Evolutionary conservation across 2,113 vertebrate genomes (phyloP), one percentile per base, ranked within the genome.

Genomic region (Mola mola): DNA sequence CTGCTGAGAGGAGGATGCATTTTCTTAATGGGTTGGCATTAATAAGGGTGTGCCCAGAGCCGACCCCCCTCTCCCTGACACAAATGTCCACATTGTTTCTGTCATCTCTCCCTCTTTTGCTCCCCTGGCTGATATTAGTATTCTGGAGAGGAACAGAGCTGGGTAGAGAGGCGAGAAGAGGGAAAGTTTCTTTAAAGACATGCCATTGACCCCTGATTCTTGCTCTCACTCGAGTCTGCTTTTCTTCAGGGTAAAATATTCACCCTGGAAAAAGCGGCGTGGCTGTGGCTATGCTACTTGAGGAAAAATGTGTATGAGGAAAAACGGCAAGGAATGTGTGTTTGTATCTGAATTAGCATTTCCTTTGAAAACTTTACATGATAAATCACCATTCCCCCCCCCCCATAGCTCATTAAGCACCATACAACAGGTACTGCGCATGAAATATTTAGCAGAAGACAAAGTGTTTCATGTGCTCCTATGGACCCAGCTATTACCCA

Each of bases 171-270:
- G 57, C 66, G 22, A 92, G 93, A 86, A 92, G 91, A 93, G 90
- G 90, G 31, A 82, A 89, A 82, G 78, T 93, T 96, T 92, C 91
- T 93, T 95, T 94, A 94, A 95, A 94, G 91, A 93, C 93, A 88
- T 88, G 90, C 92, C 91, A 88, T 93, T 96, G 95, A 96, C 95
- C 95, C 93, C 92, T 91, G 92, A 90, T 93, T 95, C 91, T 92
- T 40, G 75, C 84, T 90, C 93, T 82, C 89, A 86, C 94, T 94
- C 91, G 92, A 94, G 94, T 95, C 95, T 93, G 92, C 93, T 94
- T 96, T 95, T 94, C 93, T 95, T 91, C 90, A 21, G 94, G 93
- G 93, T 95, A 93, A 98, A 97, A 96, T 95, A 96, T 96, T 95
- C 95, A 95, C 93, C 89, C 90, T 88, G 92, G 92, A 92, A 94